A percentile compares a stretch with the other conserved stretches of the same genome.
These are phyloP conservation scores for Embidobia sp. DNA, from an alignment of 2,888 invertebrate species.

Conservation along the genomic window DNA sequence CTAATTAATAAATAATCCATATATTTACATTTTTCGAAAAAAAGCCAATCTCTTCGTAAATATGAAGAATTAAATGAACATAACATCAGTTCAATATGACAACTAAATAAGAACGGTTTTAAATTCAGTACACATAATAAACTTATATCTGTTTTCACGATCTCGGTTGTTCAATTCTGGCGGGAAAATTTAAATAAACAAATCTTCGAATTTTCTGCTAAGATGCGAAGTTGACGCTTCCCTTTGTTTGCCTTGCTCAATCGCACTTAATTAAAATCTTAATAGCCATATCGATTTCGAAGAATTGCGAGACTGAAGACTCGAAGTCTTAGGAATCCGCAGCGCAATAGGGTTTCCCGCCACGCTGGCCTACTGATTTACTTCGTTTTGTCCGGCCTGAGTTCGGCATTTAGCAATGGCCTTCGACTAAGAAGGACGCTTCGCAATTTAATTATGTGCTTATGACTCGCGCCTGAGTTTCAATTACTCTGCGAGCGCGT, in stretches of 20 bases:
- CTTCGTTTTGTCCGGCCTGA: slow-evolving; percentile 21
- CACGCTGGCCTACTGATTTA: slow-evolving; percentile 50
- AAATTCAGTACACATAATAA: no score
- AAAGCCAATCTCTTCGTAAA: no score
- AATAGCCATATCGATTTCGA: slow-evolving; percentile 39
- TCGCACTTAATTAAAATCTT: slow-evolving; percentile 25
- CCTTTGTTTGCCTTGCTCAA: not conserved
- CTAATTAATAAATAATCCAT: no score
- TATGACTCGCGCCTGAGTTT: slow-evolving; percentile 29
- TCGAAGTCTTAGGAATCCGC: slow-evolving; percentile 47
- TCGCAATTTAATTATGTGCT: slow-evolving; percentile 45
- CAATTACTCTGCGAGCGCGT: slow-evolving; percentile 9
- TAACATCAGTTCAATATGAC: no score
- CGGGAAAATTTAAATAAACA: no score
- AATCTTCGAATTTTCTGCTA: no score
- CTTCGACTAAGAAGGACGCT: slow-evolving; percentile 49
- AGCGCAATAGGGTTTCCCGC: slow-evolving; percentile 35
- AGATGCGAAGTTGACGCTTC: no score
- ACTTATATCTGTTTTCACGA: no score
- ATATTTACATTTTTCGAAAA: no score
- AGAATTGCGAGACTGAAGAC: slow-evolving; percentile 26
- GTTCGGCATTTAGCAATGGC: slow-evolving; percentile 52
- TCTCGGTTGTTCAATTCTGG: no score
- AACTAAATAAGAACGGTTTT: no score
- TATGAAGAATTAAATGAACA: no score